A percentile compares a stretch with the other conserved stretches of the same genome.
These are phyloP conservation scores for Quadriops clusia DNA, from an alignment of 2,888 invertebrate species.

Conservation along the genomic window DNA sequence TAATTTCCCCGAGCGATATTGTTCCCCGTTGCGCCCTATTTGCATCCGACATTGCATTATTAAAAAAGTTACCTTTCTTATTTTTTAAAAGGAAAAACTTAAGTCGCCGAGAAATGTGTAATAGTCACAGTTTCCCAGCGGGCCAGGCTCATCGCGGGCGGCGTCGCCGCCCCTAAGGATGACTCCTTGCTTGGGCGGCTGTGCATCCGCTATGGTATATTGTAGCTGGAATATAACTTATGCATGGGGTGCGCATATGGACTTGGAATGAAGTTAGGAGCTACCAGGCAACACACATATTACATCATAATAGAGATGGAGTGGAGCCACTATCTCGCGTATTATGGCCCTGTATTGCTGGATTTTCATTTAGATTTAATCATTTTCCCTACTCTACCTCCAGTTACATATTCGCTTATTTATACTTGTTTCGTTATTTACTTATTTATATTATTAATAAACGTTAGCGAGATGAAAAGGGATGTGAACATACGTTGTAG, in stretches of 20 bases:
- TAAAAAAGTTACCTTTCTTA: conserved; percentile 14
- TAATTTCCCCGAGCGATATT: too few species aligned
- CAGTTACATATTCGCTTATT: too few species aligned
- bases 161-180: conserved; percentile 10
- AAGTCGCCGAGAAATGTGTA: conserved; percentile 16
- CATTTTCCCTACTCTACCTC: too few species aligned
- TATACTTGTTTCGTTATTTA: too few species aligned
- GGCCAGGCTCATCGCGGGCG: conserved; percentile 14
- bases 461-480: too few species aligned
- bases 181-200: conserved; percentile 13
- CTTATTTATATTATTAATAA: too few species aligned
- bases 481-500: too few species aligned
- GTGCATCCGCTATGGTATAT: conserved; percentile 17
- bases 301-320: conserved; percentile 3
- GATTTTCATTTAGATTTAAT: too few species aligned
- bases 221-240: conserved; percentile 22
- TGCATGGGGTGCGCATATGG: conserved; percentile 24
- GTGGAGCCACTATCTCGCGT: too few species aligned
- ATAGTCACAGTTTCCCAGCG: conserved; percentile 17
- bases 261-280: conserved; percentile 23
- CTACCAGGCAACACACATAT: conserved; percentile 2
- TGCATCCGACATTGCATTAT: conserved; percentile 12
- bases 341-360: too few species aligned
- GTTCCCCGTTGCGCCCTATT: too few species aligned
- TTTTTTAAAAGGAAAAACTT: conserved; percentile 18